phyloP scores from a whole-genome alignment of 2,888 invertebrate species.

The Hirtodrosophila confusa region DNA sequence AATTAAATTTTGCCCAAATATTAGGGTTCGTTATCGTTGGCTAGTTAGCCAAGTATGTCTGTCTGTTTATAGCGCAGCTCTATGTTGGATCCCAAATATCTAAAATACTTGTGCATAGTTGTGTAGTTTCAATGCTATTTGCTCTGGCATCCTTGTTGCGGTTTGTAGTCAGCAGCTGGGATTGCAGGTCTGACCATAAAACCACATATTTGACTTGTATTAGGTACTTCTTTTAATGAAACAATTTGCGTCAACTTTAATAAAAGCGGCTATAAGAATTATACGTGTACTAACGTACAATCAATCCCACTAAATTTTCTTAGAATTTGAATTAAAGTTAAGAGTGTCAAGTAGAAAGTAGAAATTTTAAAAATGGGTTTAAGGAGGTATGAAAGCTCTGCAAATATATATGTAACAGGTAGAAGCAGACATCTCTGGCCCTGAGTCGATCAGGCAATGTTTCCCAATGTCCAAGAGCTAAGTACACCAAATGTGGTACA shows the following conservation, averaged over 20 bases:
- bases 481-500: too few species aligned
- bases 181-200: not conserved
- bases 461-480: too few species aligned
- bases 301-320: too few species aligned
- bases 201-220: constrained; percentile 8
- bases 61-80: constrained; percentile 5
- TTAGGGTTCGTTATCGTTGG: constrained; percentile 9
- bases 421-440: too few species aligned
- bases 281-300: too few species aligned
- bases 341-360: too few species aligned
- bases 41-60: constrained; percentile 4
- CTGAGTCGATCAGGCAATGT: too few species aligned
- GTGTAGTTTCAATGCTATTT: constrained; percentile 1
- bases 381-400: too few species aligned
- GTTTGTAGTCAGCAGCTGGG: constrained; percentile 10
- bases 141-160: not conserved
- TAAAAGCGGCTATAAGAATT: not conserved
- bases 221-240: constrained; percentile 2
- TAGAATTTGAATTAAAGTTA: too few species aligned
- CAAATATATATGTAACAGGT: too few species aligned
- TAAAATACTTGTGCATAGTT: constrained; percentile 11
- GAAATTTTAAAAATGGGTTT: too few species aligned
- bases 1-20: constrained; percentile 31
- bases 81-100: constrained; percentile 6
- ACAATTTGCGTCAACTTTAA: not conserved